Evolutionary conservation across 2,888 invertebrate species (phyloP).

Genomic region (Cordylochernes scorpioides): DNA sequence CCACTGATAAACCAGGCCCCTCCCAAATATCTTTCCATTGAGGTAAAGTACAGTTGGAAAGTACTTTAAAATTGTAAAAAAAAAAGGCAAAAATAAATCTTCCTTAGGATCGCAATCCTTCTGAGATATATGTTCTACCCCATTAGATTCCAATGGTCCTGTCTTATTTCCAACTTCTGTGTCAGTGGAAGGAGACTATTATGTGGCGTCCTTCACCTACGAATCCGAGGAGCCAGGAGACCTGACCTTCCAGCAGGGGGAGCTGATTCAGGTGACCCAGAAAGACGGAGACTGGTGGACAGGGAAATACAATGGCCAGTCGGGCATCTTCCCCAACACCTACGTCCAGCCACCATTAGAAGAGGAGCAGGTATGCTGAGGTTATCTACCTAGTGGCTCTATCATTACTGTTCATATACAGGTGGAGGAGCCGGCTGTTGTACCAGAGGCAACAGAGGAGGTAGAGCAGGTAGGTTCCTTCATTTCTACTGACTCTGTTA

Average conservation of each 20-base stretch:
- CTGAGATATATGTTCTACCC: neutral
- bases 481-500: neutral
- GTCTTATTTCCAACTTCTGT: constrained; percentile 6
- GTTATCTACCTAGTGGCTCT: no score
- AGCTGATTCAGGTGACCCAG: constrained; percentile 56
- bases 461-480: constrained; percentile 14
- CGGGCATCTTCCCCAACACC: constrained; percentile 90
- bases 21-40: no score
- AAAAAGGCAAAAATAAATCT: no score
- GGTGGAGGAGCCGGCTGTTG: no score
- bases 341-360: no score
- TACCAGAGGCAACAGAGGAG: constrained; percentile 18
- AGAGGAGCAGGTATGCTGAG: no score
- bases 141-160: neutral
- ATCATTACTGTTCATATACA: no score
- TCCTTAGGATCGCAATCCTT: no score
- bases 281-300: constrained; percentile 99
- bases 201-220: constrained; percentile 68
- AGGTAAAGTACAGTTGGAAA: no score
- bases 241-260: constrained; percentile 55
- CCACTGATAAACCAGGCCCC: no score
- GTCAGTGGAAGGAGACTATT: no score
- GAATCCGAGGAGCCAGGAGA: constrained; percentile 67
- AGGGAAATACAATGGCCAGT: constrained; percentile 44
- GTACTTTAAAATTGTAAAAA: no score